Conservation (phyloP, 2,888 invertebrate genomes). For the Orthosia cruda region DNA sequence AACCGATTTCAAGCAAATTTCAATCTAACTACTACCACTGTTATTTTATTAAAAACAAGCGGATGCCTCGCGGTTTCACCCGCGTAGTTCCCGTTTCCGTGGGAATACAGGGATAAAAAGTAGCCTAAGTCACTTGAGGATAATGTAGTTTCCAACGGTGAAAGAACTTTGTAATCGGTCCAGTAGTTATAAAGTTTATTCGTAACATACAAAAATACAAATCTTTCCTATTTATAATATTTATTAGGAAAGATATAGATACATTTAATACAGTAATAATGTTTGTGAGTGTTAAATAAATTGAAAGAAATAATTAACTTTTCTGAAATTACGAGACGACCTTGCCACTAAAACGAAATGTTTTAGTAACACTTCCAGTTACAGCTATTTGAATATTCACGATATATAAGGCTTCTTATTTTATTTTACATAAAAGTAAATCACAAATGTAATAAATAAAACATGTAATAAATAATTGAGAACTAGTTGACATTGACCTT, state of each 20-base stretch:
- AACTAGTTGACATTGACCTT: neutral
- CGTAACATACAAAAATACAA: too few species aligned
- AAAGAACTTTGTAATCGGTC: too few species aligned
- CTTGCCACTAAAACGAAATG: slow-evolving; percentile 19
- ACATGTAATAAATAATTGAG: neutral
- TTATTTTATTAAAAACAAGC: neutral
- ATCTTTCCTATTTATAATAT: too few species aligned
- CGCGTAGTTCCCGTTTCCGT: too few species aligned
- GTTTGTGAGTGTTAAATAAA: slow-evolving; percentile 19
- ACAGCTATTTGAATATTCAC: slow-evolving; percentile 18
- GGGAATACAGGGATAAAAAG: too few species aligned
- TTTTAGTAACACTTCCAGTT: slow-evolving; percentile 7
- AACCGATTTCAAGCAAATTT: neutral
- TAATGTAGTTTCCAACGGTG: too few species aligned
- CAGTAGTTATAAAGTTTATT: too few species aligned
- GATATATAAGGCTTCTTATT: slow-evolving; percentile 8
- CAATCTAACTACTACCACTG: neutral
- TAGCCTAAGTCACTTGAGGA: too few species aligned
- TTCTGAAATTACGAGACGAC: slow-evolving; percentile 21
- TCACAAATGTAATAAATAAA: slow-evolving; percentile 6
- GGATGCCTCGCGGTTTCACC: too few species aligned
- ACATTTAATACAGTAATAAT: slow-evolving; percentile 9
- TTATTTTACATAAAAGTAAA: slow-evolving; percentile 16
- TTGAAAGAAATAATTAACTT: too few species aligned
- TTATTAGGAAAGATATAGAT: too few species aligned